phyloP scores from a whole-genome alignment of 2,113 vertebrate species.

The Campylorhamphus procurvoides region DNA sequence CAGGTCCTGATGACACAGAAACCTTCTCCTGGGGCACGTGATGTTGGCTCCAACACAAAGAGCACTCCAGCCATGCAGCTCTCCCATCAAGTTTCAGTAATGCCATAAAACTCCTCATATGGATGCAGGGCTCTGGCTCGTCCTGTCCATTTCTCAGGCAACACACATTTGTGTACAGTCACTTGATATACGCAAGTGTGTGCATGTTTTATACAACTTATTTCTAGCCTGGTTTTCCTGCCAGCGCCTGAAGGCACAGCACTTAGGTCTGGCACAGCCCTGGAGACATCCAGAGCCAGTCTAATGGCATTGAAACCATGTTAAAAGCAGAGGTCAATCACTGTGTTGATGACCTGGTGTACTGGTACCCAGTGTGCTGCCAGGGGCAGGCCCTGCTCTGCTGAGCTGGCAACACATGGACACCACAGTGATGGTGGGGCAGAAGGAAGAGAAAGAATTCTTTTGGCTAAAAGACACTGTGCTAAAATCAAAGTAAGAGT shows the following conservation, averaged over 20 bases:
- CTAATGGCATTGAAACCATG: not conserved
- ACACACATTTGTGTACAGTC: not conserved
- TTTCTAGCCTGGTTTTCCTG: not conserved
- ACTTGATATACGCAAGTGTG: fast-evolving
- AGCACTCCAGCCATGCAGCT: not conserved
- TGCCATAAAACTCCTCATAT: not conserved
- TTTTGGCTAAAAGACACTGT: not conserved
- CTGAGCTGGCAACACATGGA: not conserved
- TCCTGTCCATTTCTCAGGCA: not conserved
- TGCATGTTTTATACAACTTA: not conserved
- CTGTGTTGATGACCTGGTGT: fast-evolving
- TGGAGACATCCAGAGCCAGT: not conserved
- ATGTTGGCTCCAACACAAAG: not conserved
- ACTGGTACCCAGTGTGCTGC: not conserved
- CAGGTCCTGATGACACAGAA: not conserved
- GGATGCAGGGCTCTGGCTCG: not conserved
- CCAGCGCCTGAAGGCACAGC: not conserved
- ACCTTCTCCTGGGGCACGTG: not conserved
- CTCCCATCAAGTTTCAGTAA: not conserved
- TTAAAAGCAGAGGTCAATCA: not conserved
- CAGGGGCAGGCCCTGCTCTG: not conserved
- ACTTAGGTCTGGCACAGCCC: not conserved
- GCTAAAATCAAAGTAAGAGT: not conserved
- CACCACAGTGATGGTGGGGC: not conserved
- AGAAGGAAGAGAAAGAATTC: not conserved